Base-by-base conservation (phyloP, 2,888 invertebrate genomes). In the Sphaerophoria rueppellii region DNA sequence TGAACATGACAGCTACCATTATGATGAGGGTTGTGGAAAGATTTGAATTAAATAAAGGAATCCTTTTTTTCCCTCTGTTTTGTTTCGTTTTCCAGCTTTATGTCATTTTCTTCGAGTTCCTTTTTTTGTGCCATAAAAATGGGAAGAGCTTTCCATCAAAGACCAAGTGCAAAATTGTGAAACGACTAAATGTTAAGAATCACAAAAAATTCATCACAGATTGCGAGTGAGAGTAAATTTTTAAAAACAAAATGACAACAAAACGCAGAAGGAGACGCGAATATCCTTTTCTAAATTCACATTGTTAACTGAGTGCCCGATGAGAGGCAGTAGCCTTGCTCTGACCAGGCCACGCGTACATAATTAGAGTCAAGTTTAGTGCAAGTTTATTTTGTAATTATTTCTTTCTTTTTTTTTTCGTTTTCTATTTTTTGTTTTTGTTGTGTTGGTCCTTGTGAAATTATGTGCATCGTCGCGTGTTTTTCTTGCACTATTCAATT, bases 351-450 rank as follows among this genome's bases (percentile, higher is more conserved):
- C 6, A 58, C 48, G 48, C 65, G 65, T 14, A 7, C 16, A 65
- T 85, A 81, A 85, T 85, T 85, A 76, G 76, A 85, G 85, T 76
- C 85, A 77, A 85, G 85, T 85, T 85, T 81, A 85, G 85, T 85
- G 85, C 81, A 81, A 85, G 85, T 85, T 85, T 85, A 85, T 81
- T 85, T 85, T 85, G 85, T 85, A 85, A 85, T 85, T 85, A 85
- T 85, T 85, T 81, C 24, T 24, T 24, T 24, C 2, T 24, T 24
- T 24, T 24, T 24, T 24, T 24, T 24, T 24, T 24, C 24, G 24
- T 24, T 24, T 24, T 24, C 24, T 24, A 24, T 24, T 24, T 24
- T 24, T 2, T 24, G 24, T 24, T 24, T 24, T 24, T 24, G 24
- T 85, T 76, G 46, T 81, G 81, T 81, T 50, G 80, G 85, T 77